A percentile compares a stretch with the other conserved stretches of the same genome.
Conservation (phyloP, 2,888 invertebrate genomes). For the Rhagonycha lutea region DNA sequence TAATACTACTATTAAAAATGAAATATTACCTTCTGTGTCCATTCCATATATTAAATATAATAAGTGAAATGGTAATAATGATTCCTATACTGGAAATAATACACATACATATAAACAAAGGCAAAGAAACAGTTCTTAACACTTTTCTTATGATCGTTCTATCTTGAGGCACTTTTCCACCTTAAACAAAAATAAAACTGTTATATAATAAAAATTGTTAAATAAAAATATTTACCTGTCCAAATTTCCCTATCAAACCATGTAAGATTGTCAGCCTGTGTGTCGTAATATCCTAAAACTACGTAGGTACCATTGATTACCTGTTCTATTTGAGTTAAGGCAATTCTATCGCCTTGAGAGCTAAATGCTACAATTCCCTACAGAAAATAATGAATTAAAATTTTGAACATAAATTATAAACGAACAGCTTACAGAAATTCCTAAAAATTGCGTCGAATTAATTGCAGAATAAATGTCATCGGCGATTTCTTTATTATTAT, state of each 20-base stretch:
- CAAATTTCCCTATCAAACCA: slow-evolving; percentile 92
- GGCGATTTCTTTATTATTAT: slow-evolving; percentile 92
- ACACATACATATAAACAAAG: slow-evolving; percentile 92
- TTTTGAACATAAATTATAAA: not conserved
- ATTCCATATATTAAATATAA: slow-evolving; percentile 91
- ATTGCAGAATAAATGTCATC: slow-evolving; percentile 96
- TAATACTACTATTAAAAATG: not conserved
- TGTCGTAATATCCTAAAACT: slow-evolving; percentile 94
- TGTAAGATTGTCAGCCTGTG: slow-evolving; percentile 91
- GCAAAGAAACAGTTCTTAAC: slow-evolving; percentile 83
- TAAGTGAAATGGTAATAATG: slow-evolving; percentile 78
- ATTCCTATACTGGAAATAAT: slow-evolving; percentile 89
- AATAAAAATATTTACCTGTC: slow-evolving; percentile 66
- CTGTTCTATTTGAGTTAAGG: slow-evolving; percentile 97
- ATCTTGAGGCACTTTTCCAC: slow-evolving; percentile 91
- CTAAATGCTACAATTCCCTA: slow-evolving; percentile 98
- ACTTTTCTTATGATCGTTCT: slow-evolving; percentile 87
- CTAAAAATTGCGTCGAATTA: slow-evolving; percentile 97
- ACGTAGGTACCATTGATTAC: slow-evolving; percentile 92
- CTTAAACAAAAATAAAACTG: slow-evolving; percentile 54
- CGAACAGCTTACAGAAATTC: slow-evolving; percentile 86
- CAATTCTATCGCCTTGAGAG: slow-evolving; percentile 97
- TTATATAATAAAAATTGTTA: not conserved
- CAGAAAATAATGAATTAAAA: slow-evolving; percentile 34
- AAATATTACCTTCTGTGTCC: slow-evolving; percentile 80